phyloP scores from a whole-genome alignment of 1,140 invertebrate species.

The Brachystomella parvula region DNA sequence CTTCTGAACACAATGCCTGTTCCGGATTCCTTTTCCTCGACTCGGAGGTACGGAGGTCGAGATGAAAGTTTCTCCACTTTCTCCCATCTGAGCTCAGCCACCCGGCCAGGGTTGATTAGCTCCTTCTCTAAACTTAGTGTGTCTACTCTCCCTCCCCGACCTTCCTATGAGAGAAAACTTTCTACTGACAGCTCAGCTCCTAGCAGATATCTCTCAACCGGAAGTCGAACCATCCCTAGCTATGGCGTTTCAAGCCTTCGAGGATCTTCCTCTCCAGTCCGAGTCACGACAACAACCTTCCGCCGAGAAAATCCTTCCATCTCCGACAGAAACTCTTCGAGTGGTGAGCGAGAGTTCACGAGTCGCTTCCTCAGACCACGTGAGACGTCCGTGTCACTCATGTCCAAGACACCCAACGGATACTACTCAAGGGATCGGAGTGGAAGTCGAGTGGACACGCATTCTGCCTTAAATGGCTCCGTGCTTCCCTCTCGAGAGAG shows the following conservation, averaged over 20 bases:
- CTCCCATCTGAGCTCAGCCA: slow-evolving; percentile 7
- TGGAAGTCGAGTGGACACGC: slow-evolving; percentile 27
- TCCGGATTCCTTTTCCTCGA: slow-evolving; percentile 26
- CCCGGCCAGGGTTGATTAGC: slow-evolving; percentile 17
- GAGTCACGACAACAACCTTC: slow-evolving; percentile 14
- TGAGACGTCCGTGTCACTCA: slow-evolving; percentile 13
- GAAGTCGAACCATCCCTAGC: slow-evolving; percentile 5
- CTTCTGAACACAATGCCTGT: slow-evolving; percentile 30
- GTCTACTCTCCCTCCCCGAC: slow-evolving; percentile 32
- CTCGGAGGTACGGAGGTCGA: slow-evolving; percentile 22
- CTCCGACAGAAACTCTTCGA: slow-evolving; percentile 25
- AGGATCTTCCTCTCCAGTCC: slow-evolving; percentile 28
- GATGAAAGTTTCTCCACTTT: slow-evolving; percentile 28
- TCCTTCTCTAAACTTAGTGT: slow-evolving; percentile 17
- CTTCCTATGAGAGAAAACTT: slow-evolving; percentile 30
- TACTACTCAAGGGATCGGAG: slow-evolving; percentile 28
- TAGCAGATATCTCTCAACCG: slow-evolving; percentile 7
- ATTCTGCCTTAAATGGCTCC: slow-evolving; percentile 13
- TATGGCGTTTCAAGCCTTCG: slow-evolving; percentile 10
- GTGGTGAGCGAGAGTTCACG: slow-evolving; percentile 12
- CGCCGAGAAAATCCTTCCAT: slow-evolving; percentile 18
- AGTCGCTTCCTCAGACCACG: slow-evolving; percentile 12
- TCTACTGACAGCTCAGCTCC: background rate
- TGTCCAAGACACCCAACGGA: background rate
- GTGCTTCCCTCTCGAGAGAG: background rate